Conservation (phyloP, 2,888 invertebrate species). For the Clivina fossor region DNA sequence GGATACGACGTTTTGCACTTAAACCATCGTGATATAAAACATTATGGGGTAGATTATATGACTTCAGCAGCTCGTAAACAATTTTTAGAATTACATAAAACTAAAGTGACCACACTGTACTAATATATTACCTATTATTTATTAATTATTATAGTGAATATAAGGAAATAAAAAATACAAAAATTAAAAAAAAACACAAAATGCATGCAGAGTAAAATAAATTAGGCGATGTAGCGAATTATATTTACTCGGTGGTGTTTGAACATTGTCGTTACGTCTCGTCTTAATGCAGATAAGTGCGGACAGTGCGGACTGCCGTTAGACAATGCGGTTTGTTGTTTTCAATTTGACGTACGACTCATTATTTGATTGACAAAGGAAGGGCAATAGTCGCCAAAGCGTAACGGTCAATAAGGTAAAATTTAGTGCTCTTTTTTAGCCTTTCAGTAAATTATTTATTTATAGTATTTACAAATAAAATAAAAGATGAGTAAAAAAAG, state of each 20-base stretch:
- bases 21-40: no score
- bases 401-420: conserved; percentile 24
- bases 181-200: conserved; percentile 26
- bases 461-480: conserved; percentile 27
- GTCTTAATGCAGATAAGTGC: conserved; percentile 1
- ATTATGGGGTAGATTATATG: no score
- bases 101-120: no score
- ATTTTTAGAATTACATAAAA: no score
- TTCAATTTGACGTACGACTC: neutral
- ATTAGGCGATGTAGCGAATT: conserved; percentile 21
- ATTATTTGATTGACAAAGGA: conserved; percentile 8
- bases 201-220: conserved; percentile 33
- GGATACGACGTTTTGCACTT: no score
- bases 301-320: conserved; percentile 5
- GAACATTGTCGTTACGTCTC: conserved; percentile 9
- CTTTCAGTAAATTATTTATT: conserved; percentile 24
- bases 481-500: conserved; percentile 14
- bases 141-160: conserved; percentile 7
- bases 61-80: no score
- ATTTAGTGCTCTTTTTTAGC: conserved; percentile 13
- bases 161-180: conserved; percentile 19
- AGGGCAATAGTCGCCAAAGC: conserved; percentile 14
- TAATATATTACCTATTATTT: conserved; percentile 10
- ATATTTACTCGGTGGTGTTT: conserved; percentile 14
- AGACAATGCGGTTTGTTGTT: conserved; percentile 8